Evolutionary conservation across 2,888 invertebrate genomes (phyloP), one percentile per base, ranked within the genome.

Genomic region (Phortica okadai): DNA sequence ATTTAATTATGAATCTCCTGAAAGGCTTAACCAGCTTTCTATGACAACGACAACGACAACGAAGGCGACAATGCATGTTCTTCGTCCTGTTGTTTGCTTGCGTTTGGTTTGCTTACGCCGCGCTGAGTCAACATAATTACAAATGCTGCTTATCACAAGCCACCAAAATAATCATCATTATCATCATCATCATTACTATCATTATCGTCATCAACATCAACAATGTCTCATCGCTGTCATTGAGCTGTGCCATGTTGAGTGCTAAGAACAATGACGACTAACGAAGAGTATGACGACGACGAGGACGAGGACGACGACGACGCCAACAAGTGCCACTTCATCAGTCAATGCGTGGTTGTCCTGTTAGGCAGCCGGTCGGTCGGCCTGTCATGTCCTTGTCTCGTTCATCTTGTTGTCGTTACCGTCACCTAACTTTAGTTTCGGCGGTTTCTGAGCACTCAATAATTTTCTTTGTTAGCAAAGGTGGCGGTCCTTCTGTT

Each of bases 51-150:
- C 41, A 33, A 14, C 33, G 33, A 33, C 16, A 7, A 16, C 10
- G 44, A 44, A 25, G 14, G 7, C 66, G 14, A 14, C 6, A 33
- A 64, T 42, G 41, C 59, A 58, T 56, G 33, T 72, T 54, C 70
- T 41, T 54, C 8, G 16, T 74, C 6, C 62, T 62, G 73, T 16
- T 74, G 73, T 62, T 25, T 56, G 33, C 14, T 72, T 50, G n/a
- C 42, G n/a, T 70, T 54, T 70, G 70, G 54, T 50, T 70, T 70
- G 33, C 14, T 72, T 50, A 42, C 42, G n/a, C 25, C 42, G 42
- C 67, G 77, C 86, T 81, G 79, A 80, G 80, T 83, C 82, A 82
- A 81, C 82, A 85, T 87, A 88, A 85, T 88, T 85, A 86, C 81
- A 74, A 78, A 78, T 84, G 81, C 73, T 81, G 80, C 88, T 85